Percentiles rank a stretch among this genome's conserved stretches.
These are phyloP conservation scores for Anguilla pacifica DNA, from an alignment of 2,797 vertebrate genomes.

Conservation along the genomic window DNA sequence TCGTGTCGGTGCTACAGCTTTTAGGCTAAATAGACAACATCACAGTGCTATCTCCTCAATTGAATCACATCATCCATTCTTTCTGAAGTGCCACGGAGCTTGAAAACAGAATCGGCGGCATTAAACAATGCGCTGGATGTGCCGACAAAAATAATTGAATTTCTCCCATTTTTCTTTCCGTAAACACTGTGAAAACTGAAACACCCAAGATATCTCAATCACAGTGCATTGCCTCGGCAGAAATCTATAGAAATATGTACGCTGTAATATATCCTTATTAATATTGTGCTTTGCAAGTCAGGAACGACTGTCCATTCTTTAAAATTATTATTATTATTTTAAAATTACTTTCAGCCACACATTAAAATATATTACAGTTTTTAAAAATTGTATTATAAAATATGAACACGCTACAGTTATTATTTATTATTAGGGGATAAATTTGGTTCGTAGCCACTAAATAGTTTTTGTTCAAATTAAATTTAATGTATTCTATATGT, in stretches of 20 bases:
- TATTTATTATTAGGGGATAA: too few species aligned
- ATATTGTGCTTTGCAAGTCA: too few species aligned
- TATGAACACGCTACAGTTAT: too few species aligned
- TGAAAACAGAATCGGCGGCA: background rate
- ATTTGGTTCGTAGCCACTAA: too few species aligned
- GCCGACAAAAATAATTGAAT: constrained; percentile 21
- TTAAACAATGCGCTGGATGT: background rate
- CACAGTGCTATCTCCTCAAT: constrained; percentile 53
- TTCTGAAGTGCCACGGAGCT: background rate
- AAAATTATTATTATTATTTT: too few species aligned
- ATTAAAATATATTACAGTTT: too few species aligned
- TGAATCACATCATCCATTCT: constrained; percentile 47
- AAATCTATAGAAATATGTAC: background rate
- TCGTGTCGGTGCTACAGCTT: constrained; percentile 61
- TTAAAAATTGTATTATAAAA: too few species aligned
- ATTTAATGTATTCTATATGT: too few species aligned
- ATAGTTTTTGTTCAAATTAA: too few species aligned
- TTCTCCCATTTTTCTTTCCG: background rate
- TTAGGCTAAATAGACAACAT: constrained; percentile 68
- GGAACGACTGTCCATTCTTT: too few species aligned
- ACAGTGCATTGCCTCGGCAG: background rate
- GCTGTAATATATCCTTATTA: background rate
- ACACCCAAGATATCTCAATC: background rate
- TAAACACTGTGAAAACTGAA: constrained; percentile 15
- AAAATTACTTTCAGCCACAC: too few species aligned